phyloP scores from a whole-genome alignment of 2,888 invertebrate genomes.

The Strigamia maritima region DNA sequence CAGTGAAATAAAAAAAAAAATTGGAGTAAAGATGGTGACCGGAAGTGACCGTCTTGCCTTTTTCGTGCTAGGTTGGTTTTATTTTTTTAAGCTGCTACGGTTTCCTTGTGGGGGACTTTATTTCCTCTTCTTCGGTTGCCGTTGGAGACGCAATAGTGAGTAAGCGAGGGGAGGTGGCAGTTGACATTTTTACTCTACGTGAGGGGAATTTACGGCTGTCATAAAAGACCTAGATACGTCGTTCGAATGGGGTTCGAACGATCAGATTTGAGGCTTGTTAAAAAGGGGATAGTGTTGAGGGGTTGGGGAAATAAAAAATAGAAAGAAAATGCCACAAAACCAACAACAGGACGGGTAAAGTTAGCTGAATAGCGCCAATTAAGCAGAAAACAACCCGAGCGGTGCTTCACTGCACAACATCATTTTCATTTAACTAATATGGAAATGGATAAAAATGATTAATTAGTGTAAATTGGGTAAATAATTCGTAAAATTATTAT shows the following conservation, averaged over 20 bases:
- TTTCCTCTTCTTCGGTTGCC: not conserved
- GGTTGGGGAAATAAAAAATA: not conserved
- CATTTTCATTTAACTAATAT: not conserved
- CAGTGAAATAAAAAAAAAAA: not conserved
- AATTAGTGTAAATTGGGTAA: no score
- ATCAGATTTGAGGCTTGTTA: conserved; percentile 34
- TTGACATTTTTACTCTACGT: conserved; percentile 30
- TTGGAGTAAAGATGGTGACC: not conserved
- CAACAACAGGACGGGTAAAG: not conserved
- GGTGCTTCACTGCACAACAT: not conserved
- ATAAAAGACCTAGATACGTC: conserved; percentile 34
- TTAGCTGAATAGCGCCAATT: not conserved
- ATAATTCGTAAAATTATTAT: no score
- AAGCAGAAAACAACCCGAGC: not conserved
- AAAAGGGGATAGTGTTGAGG: conserved; percentile 7
- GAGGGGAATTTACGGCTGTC: conserved; percentile 17
- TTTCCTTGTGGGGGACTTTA: not conserved
- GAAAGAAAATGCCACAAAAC: not conserved
- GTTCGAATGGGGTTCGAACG: conserved; percentile 32
- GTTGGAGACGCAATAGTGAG: conserved; percentile 22
- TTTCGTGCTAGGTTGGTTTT: not conserved
- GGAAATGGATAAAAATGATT: no score
- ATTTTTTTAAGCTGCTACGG: not conserved
- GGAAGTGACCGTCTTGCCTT: conserved; percentile 17
- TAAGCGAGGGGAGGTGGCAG: conserved; percentile 25